Percentiles rank a stretch among this genome's conserved stretches.
These are phyloP conservation scores for Drosophila falleni DNA, from an alignment of 2,888 invertebrate genomes.

Conservation along the genomic window DNA sequence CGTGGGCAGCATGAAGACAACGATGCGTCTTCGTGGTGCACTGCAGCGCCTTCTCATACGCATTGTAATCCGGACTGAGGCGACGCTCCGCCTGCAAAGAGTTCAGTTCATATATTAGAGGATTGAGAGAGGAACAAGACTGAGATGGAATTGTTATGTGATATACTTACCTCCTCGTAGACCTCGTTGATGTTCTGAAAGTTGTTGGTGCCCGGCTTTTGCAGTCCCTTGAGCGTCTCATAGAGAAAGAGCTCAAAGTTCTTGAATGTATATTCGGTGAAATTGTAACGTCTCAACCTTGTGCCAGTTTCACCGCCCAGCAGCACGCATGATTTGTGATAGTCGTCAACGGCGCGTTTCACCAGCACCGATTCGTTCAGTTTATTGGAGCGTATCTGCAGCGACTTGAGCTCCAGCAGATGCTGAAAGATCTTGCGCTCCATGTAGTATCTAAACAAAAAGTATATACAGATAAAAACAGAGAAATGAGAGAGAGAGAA, in stretches of 20 bases:
- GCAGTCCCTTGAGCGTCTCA: slow-evolving; percentile 92
- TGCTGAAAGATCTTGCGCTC: slow-evolving; percentile 97
- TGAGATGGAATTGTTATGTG: no score
- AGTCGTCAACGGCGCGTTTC: slow-evolving; percentile 94
- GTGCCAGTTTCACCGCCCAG: slow-evolving; percentile 86
- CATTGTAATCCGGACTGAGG: slow-evolving; percentile 86
- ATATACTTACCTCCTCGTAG: slow-evolving; percentile 87
- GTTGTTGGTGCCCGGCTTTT: slow-evolving; percentile 89
- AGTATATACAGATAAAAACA: background rate
- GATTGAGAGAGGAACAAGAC: background rate
- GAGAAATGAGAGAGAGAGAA: background rate
- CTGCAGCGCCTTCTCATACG: slow-evolving; percentile 90
- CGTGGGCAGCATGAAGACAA: slow-evolving; percentile 96
- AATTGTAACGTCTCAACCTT: slow-evolving; percentile 88
- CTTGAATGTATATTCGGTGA: slow-evolving; percentile 89
- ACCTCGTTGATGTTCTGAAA: slow-evolving; percentile 88
- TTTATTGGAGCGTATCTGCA: slow-evolving; percentile 96
- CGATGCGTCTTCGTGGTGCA: slow-evolving; percentile 95
- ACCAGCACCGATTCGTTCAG: slow-evolving; percentile 95
- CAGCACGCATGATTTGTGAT: slow-evolving; percentile 91
- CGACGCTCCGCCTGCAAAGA: slow-evolving; percentile 84
- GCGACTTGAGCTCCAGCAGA: slow-evolving; percentile 94
- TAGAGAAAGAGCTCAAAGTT: slow-evolving; percentile 95
- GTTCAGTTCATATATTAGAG: background rate
- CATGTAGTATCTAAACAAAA: slow-evolving; percentile 90